These are phyloP conservation scores for Eutrigla gurnardus DNA, from an alignment of 2,797 vertebrate genomes.

Conservation along the genomic window DNA sequence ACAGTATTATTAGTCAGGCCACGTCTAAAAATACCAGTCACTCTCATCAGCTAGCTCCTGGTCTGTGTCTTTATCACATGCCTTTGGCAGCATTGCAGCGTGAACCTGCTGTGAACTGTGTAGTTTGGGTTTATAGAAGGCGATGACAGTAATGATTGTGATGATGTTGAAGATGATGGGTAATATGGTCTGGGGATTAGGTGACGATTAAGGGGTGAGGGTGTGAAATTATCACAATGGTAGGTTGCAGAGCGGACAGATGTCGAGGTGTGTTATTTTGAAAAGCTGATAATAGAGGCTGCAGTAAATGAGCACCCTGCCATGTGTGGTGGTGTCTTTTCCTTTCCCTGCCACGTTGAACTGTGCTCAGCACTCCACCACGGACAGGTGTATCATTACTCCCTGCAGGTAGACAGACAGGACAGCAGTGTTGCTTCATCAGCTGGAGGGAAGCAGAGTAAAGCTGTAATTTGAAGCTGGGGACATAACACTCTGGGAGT, in stretches of 20 bases:
- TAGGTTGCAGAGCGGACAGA: constrained; percentile 64
- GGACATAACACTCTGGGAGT: constrained; percentile 20
- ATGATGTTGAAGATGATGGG: constrained; percentile 61
- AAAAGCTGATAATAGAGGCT: constrained; percentile 66
- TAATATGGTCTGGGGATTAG: constrained; percentile 60
- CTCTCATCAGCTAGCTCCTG: constrained; percentile 22
- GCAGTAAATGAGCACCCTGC: constrained; percentile 68
- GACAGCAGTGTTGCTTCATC: constrained; percentile 58
- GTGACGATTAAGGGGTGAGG: constrained; percentile 64
- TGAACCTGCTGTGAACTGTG: constrained; percentile 40
- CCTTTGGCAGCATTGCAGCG: constrained; percentile 10
- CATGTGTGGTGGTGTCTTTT: constrained; percentile 50
- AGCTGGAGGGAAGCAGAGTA: constrained; percentile 41
- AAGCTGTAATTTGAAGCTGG: constrained; percentile 65
- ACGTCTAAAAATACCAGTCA: constrained; percentile 40
- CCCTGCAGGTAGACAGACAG: constrained; percentile 57
- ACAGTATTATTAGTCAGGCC: constrained; percentile 13
- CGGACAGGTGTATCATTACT: constrained; percentile 66
- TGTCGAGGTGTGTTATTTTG: constrained; percentile 59
- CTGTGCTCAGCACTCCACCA: constrained; percentile 67
- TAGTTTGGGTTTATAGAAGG: constrained; percentile 54
- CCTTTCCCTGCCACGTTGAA: constrained; percentile 41
- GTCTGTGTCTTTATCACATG: constrained; percentile 17
- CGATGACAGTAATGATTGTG: constrained; percentile 71
- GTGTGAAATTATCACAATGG: constrained; percentile 61